These are phyloP conservation scores for Nothobranchius kuhntae DNA, from an alignment of 2,113 vertebrate genomes.

Conservation along the genomic window DNA sequence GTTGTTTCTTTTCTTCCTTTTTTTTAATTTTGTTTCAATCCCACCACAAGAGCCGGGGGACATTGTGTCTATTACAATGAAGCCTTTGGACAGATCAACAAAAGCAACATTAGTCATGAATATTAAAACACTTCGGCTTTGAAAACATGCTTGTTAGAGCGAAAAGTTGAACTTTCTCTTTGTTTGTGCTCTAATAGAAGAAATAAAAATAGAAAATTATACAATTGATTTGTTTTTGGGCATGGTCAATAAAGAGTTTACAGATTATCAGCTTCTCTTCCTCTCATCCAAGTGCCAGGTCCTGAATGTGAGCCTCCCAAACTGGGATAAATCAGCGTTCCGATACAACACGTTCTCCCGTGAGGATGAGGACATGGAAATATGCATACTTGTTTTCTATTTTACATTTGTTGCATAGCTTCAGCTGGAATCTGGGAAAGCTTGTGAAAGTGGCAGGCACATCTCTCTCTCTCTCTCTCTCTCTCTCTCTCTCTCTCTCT, in stretches of 20 bases:
- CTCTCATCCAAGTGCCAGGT: not conserved
- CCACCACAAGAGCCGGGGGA: slow-evolving; percentile 13
- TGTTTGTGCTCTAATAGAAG: not conserved
- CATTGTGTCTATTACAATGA: slow-evolving; percentile 1
- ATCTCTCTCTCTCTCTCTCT: slow-evolving; percentile 43
- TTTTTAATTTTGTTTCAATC: not conserved
- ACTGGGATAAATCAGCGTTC: not conserved
- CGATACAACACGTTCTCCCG: slow-evolving; percentile 22
- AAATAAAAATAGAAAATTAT: too few relatives aligned
- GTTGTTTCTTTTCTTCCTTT: not conserved
- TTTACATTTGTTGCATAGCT: not conserved
- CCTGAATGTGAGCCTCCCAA: not conserved
- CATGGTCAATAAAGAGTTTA: too few relatives aligned
- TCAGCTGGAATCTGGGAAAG: slow-evolving; percentile 19
- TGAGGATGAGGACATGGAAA: not conserved
- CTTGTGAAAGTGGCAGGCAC: slow-evolving; percentile 11
- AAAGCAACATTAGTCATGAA: slow-evolving; percentile 12
- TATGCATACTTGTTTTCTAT: not conserved
- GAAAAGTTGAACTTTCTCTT: not conserved
- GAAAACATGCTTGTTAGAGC: not conserved
- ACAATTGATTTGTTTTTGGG: too few relatives aligned
- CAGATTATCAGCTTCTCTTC: too few relatives aligned
- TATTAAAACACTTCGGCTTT: slow-evolving; percentile 12
- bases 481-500: slow-evolving; percentile 41
- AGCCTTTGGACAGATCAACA: slow-evolving; percentile 2